Evolutionary conservation across 1,140 invertebrate genomes (phyloP), one percentile per base, ranked within the genome.

Genomic region (Papilio helenus): DNA sequence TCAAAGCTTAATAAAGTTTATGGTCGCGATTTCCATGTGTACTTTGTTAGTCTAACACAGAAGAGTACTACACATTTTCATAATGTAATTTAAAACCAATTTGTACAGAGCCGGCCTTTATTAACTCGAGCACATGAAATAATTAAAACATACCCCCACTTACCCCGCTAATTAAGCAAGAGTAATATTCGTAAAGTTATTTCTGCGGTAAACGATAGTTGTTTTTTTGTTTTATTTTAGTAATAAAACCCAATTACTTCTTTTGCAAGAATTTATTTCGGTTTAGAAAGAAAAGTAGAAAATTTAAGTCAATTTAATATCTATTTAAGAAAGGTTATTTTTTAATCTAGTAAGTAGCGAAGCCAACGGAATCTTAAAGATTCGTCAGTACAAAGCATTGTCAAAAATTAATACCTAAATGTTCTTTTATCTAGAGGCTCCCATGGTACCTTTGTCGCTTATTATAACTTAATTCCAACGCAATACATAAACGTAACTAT

Each of bases 61-160:
- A 68, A 68, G 23, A 34, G 61, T 68, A 68, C 61, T 65, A 65
- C 61, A 68, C 61, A 68, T 68, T 68, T 68, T 68, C 61, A 16
- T 68, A 34, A 68, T 29, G 61, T 68, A 68, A 68, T 68, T 68
- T 68, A 68, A 68, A 68, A 68, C 12, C 23, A 68, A 68, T 68
- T 68, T 68, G 26, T 68, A 34, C 61, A 34, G 23, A 16, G 61
- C 61, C 61, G 61, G 61, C 61, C 61, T 68, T 34, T 68, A 68
- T 68, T 68, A 68, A 68, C 61, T 68, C 61, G 26, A 68, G 61
- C 61, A 68, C 61, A 68, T 68, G 26, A 68, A 68, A 68, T 29
- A 68, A 68, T 68, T 68, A 68, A 68, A 68, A 68, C 23, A 34
- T 29, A 68, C 14, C 61, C 61, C 61, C 26, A 16, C 61, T 68